Percentiles rank a stretch among this genome's conserved stretches.
Conservation (phyloP, 2,113 vertebrate species). For the Spheniscus mendiculus region DNA sequence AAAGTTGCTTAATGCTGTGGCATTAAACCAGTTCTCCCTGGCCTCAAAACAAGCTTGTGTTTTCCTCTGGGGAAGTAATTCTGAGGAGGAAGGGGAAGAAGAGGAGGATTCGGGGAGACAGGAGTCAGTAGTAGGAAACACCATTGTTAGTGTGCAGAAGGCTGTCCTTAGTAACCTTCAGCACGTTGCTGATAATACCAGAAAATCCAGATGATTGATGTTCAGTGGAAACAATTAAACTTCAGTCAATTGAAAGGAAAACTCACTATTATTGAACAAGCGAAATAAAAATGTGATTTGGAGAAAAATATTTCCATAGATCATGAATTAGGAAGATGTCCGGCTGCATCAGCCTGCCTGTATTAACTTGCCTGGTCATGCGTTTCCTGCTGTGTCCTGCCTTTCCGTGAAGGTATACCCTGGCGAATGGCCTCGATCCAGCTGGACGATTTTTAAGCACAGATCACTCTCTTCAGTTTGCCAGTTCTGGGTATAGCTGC, state of each 20-base stretch:
- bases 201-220: background rate
- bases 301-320: background rate
- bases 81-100: background rate
- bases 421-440: background rate
- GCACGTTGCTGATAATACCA: background rate
- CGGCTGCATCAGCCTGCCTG: background rate
- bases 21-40: background rate
- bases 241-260: background rate
- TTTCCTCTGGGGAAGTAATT: background rate
- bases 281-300: background rate
- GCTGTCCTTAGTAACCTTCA: background rate
- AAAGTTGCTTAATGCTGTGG: background rate
- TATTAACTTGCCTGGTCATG: background rate
- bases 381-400: background rate
- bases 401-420: background rate
- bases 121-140: background rate
- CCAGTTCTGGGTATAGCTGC: background rate
- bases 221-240: background rate
- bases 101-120: background rate
- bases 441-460: background rate
- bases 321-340: background rate
- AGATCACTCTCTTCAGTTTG: background rate
- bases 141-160: background rate
- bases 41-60: background rate
- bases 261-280: background rate